Conservation (phyloP, 2,113 vertebrate genomes). For the Gyps fulvus region DNA sequence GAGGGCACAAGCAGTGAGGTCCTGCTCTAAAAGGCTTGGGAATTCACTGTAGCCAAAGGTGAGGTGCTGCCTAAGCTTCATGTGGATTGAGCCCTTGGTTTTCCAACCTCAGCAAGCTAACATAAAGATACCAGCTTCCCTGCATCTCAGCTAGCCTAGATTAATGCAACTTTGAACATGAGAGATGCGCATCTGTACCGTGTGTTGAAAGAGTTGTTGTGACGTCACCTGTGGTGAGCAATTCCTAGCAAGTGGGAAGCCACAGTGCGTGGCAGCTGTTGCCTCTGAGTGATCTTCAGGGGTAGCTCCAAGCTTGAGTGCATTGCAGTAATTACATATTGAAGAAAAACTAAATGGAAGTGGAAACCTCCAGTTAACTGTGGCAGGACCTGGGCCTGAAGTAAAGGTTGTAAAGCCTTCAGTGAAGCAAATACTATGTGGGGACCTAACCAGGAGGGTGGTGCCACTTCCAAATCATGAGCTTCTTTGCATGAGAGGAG, state of each 20-base stretch:
- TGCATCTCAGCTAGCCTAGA: background rate
- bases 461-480: background rate
- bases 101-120: background rate
- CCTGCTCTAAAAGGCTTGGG: background rate
- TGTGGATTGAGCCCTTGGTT: background rate
- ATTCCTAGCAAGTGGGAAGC: slow-evolving; percentile 21
- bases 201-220: slow-evolving; percentile 18
- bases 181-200: background rate
- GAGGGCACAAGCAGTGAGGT: background rate
- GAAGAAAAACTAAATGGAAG: background rate
- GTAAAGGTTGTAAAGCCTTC: background rate
- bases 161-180: background rate
- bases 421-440: background rate
- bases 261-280: slow-evolving; percentile 2
- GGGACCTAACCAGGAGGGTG: background rate
- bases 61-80: background rate
- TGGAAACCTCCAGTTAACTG: background rate
- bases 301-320: background rate
- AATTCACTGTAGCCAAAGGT: background rate
- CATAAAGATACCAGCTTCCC: background rate
- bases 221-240: slow-evolving; percentile 4
- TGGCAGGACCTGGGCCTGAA: background rate
- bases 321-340: background rate
- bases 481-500: background rate
- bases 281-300: background rate